A percentile compares a stretch with the other conserved stretches of the same genome.
phyloP scores from a whole-genome alignment of 2,797 vertebrate genomes.

The Sciaenops ocellatus region DNA sequence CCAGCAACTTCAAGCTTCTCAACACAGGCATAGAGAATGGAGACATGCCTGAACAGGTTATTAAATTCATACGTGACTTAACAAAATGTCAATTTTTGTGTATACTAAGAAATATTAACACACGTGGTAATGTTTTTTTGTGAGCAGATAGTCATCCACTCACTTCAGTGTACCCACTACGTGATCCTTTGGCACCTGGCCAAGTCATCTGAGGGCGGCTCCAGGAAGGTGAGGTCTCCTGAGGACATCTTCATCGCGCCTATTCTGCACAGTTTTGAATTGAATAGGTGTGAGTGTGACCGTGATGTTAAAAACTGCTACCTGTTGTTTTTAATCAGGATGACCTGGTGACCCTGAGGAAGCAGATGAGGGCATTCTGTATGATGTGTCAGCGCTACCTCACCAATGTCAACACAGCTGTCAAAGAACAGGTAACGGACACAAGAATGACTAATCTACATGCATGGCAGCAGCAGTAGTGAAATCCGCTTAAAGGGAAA shows the following conservation, averaged over 20 bases:
- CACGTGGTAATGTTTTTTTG: background rate
- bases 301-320: background rate
- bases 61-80: background rate
- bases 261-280: background rate
- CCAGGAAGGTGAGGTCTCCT: constrained; percentile 89
- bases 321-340: constrained; percentile 83
- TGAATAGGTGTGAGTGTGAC: too few species aligned
- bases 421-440: constrained; percentile 96
- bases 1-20: constrained; percentile 97
- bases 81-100: background rate
- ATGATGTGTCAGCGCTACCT: constrained; percentile 99
- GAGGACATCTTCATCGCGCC: background rate
- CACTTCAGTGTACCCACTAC: constrained; percentile 99
- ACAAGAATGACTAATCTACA: background rate
- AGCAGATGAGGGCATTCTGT: constrained; percentile 99
- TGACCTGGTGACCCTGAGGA: constrained; percentile 94
- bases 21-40: constrained; percentile 99
- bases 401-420: constrained; percentile 98
- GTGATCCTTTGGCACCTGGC: constrained; percentile 99
- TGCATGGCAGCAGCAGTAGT: background rate
- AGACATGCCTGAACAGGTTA: constrained; percentile 99
- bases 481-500: background rate
- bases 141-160: constrained; percentile 96
- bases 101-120: background rate
- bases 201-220: constrained; percentile 95